Evolutionary conservation across 1,140 invertebrate species (phyloP).

Genomic region (Mamestra configurata): DNA sequence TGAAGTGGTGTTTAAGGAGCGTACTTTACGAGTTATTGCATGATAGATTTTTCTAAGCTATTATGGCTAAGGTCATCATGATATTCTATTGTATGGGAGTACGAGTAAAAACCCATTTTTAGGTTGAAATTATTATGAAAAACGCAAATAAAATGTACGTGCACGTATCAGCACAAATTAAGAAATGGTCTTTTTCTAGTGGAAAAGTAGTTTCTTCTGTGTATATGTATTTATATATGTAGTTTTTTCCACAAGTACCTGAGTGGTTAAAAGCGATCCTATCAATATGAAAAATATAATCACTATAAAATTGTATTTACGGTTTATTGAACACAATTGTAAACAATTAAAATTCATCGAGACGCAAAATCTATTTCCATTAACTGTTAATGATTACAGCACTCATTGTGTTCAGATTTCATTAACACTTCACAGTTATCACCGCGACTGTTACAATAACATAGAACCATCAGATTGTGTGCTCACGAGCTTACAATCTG

Average conservation of each 20-base stretch:
- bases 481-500: not conserved
- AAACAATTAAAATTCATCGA: not conserved
- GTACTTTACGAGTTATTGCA: not conserved
- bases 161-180: too few relatives aligned
- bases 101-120: too few relatives aligned
- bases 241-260: too few relatives aligned
- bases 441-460: not conserved
- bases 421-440: not conserved
- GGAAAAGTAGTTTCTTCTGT: too few relatives aligned
- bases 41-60: not conserved
- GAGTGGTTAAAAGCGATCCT: too few relatives aligned
- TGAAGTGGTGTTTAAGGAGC: not conserved
- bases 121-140: too few relatives aligned
- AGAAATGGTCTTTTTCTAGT: too few relatives aligned
- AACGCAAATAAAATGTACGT: too few relatives aligned
- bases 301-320: not conserved
- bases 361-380: not conserved
- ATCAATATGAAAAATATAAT: too few relatives aligned
- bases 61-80: too few relatives aligned
- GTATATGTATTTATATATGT: too few relatives aligned
- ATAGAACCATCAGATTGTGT: not conserved
- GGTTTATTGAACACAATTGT: not conserved
- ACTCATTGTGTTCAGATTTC: not conserved
- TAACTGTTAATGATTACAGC: slow-evolving; percentile 15
- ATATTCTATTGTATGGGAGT: too few relatives aligned